phyloP scores from a whole-genome alignment of 2,113 vertebrate genomes.

The Misgurnus mizolepis region DNA sequence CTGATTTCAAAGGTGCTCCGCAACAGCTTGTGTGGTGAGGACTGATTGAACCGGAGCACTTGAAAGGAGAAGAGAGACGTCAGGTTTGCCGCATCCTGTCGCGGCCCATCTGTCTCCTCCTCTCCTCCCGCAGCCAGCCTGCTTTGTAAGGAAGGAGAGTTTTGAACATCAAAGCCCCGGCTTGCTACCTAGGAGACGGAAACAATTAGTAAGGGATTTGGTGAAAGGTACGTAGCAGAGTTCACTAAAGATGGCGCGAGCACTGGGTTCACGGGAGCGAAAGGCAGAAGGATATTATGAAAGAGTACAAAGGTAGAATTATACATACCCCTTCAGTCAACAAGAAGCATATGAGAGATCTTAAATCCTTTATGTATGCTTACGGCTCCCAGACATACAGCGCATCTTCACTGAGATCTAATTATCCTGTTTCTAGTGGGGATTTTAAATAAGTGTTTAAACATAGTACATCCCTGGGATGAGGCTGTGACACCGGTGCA shows the following conservation, averaged over 20 bases:
- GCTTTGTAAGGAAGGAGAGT: constrained; percentile 75
- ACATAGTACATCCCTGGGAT: constrained; percentile 53
- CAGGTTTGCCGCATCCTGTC: constrained; percentile 78
- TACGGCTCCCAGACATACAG: constrained; percentile 38
- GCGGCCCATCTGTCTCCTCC: constrained; percentile 78
- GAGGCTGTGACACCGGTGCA: constrained; percentile 50
- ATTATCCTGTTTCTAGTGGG: constrained; percentile 55
- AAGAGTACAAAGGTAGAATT: neutral
- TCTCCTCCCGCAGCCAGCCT: constrained; percentile 68
- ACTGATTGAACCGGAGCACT: constrained; percentile 80
- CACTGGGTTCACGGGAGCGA: constrained; percentile 7
- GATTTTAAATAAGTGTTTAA: constrained; percentile 61
- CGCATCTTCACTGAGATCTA: constrained; percentile 55
- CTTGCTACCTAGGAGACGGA: constrained; percentile 73
- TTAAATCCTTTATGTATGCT: constrained; percentile 16
- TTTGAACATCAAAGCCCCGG: constrained; percentile 78
- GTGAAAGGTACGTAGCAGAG: constrained; percentile 65
- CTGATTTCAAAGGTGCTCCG: constrained; percentile 80
- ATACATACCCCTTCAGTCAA: neutral
- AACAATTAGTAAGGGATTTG: constrained; percentile 78
- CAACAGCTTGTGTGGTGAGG: constrained; percentile 79
- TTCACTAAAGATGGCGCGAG: constrained; percentile 53
- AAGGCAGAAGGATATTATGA: neutral
- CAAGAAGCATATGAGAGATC: neutral
- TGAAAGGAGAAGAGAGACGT: constrained; percentile 81